Evolutionary conservation across 1,140 invertebrate genomes (phyloP), one percentile per base, ranked within the genome.

Genomic region (Vanessa atalanta): DNA sequence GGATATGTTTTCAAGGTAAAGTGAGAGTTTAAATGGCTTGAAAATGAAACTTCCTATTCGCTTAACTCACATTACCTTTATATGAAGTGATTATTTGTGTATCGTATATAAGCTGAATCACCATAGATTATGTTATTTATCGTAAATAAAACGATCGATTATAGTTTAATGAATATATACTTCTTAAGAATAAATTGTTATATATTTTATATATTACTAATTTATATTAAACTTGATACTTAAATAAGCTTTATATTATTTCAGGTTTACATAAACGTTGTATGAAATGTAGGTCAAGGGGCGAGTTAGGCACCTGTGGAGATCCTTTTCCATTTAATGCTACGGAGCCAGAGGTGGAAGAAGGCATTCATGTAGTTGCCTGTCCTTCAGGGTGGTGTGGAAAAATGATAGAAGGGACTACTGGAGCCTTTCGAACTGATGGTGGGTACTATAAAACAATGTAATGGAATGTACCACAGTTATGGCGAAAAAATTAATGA

Each of bases 381-480:
- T 99, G 98, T 88, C 96, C 97, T 12, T 98, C 97, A 9, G 97
- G 97, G 43, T 99, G 98, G 98, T 99, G 98, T 85, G 96, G 96
- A 11, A 99, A 98, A 94, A 95, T 97, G 53, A 95, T 98, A 26
- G 97, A 98, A 91, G 96, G 95, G 48, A 85, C 84, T 8, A 86
- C 86, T 31, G 88, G 94, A 94, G 93, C 95, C 63, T 95, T 95
- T 73, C 95, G 96, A 90, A 94, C 95, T 69, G 94, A 95, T 83
- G 94, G 93, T 94, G 86, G 75, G 74, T 73, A 47, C 5, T 47
- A 31, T 8, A 50, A 73, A 61, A 48, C 23, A 31, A 64, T 55
- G 66, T 20, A 61, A 60, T 48, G 31, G n/a, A 31, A 31, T 31
- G 26, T 31, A 20, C 20, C 20, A 20, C 1, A 20, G 20, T 20